A percentile compares a stretch with the other conserved stretches of the same genome.
Conservation (phyloP, 2,888 invertebrate species). For the Chaitophorus viminalis region DNA sequence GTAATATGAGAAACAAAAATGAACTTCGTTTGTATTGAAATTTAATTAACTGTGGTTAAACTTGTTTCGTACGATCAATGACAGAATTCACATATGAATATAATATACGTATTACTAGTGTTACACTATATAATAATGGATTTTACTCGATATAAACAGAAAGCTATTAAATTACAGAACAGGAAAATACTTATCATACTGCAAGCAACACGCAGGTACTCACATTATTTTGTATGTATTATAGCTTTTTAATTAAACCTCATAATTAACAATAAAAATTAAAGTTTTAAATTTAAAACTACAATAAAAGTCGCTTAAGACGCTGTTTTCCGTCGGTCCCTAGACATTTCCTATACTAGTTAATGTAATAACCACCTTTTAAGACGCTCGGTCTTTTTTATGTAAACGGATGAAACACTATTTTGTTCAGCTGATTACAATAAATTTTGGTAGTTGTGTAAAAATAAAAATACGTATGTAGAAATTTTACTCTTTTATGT, state of each 20-base stretch:
- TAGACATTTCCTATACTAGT: too few relatives aligned
- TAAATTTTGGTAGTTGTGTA: too few relatives aligned
- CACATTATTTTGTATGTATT: neutral
- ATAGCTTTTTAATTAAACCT: neutral
- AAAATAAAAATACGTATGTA: too few relatives aligned
- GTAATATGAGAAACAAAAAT: constrained; percentile 14
- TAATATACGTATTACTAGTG: neutral
- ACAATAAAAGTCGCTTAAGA: too few relatives aligned
- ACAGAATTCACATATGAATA: neutral
- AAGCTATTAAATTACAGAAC: neutral
- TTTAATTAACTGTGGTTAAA: constrained; percentile 31
- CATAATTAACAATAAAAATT: neutral
- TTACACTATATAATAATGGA: neutral
- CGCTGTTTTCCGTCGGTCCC: too few relatives aligned
- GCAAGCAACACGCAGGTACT: neutral
- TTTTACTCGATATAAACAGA: neutral
- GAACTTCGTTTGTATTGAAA: neutral
- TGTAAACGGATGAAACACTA: too few relatives aligned
- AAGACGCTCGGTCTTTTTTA: too few relatives aligned
- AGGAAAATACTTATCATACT: neutral
- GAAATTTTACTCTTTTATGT: too few relatives aligned
- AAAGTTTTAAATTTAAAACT: neutral
- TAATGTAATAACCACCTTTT: too few relatives aligned
- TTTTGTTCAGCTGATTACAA: too few relatives aligned
- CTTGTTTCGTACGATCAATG: constrained; percentile 17